phyloP scores from a whole-genome alignment of 23 tunicate genomes.

The Trididemnum miniatum region DNA sequence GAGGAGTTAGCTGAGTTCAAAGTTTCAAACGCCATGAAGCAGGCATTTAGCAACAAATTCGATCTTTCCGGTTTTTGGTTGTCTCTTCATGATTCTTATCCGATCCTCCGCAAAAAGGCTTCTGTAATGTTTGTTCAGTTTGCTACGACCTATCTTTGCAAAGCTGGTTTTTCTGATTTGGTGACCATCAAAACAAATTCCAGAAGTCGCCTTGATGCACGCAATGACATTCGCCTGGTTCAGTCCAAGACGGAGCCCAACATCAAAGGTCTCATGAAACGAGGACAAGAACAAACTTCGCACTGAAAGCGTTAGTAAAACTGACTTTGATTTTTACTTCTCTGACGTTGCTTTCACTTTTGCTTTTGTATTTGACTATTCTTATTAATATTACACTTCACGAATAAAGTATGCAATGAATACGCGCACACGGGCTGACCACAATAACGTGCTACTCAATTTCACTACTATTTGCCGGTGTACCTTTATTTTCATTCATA shows the following conservation, averaged over 20 bases:
- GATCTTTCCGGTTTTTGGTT: slow-evolving; percentile 34
- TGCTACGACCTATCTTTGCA: slow-evolving; percentile 31
- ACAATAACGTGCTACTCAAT: background rate
- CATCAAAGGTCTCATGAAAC: slow-evolving; percentile 17
- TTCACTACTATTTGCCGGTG: background rate
- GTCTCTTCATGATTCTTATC: slow-evolving; percentile 38
- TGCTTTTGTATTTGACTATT: background rate
- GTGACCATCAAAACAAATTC: slow-evolving; percentile 25
- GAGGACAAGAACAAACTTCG: slow-evolving; percentile 21
- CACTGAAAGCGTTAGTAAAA: slow-evolving; percentile 13
- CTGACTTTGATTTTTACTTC: background rate
- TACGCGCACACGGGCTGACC: slow-evolving; percentile 3
- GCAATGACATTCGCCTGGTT: slow-evolving; percentile 32
- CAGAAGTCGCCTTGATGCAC: slow-evolving; percentile 20
- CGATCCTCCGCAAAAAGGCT: slow-evolving; percentile 36
- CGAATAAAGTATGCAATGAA: background rate
- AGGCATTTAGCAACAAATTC: slow-evolving; percentile 28
- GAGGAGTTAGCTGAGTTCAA: slow-evolving; percentile 47
- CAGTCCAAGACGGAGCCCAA: slow-evolving; percentile 27
- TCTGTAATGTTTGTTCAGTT: slow-evolving; percentile 22
- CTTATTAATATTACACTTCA: background rate
- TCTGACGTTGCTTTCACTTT: background rate
- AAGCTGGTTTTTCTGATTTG: slow-evolving; percentile 32
- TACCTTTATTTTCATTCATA: background rate
- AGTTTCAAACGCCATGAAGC: slow-evolving; percentile 45